A percentile compares a stretch with the other conserved stretches of the same genome.
These are phyloP conservation scores for Porites evermanni DNA, from an alignment of 92 coral and sea anemone species.

Conservation along the genomic window DNA sequence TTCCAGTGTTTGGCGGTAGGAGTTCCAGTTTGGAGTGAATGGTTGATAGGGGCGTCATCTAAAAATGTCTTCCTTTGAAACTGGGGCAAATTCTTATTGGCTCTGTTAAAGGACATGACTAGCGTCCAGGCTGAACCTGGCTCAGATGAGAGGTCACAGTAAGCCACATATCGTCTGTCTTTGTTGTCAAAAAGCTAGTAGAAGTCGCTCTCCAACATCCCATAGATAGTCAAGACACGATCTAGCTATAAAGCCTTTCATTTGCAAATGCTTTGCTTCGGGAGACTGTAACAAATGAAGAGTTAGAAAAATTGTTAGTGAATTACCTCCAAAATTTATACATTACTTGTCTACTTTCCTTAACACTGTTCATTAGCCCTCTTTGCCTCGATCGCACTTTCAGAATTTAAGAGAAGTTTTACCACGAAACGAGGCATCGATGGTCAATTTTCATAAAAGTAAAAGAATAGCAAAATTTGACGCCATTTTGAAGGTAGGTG, in stretches of 20 bases:
- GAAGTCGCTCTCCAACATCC: constrained; percentile 16
- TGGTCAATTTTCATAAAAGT: too few species aligned
- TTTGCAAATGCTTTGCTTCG: not conserved
- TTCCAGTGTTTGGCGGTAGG: constrained; percentile 45
- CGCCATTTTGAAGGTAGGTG: too few species aligned
- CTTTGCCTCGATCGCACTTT: too few species aligned
- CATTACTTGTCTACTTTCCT: too few species aligned
- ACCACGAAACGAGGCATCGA: too few species aligned
- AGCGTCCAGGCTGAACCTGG: constrained; percentile 63
- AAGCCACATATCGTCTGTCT: constrained; percentile 32
- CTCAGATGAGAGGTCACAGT: constrained; percentile 51
- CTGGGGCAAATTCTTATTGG: not conserved
- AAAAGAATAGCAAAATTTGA: too few species aligned
- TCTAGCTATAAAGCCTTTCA: constrained; percentile 18
- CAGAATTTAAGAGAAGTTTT: too few species aligned
- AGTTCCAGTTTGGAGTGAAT: constrained; percentile 36
- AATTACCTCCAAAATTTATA: too few species aligned
- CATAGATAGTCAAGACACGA: constrained; percentile 48
- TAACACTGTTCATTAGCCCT: too few species aligned
- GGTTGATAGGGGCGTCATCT: constrained; percentile 47
- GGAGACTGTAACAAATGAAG: not conserved
- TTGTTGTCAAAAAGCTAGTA: constrained; percentile 24
- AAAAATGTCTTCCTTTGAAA: not conserved
- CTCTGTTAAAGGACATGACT: constrained; percentile 27
- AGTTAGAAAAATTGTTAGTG: too few species aligned